These are phyloP conservation scores for Platichthys stellatus DNA, from an alignment of 2,113 vertebrate genomes.

Conservation along the genomic window DNA sequence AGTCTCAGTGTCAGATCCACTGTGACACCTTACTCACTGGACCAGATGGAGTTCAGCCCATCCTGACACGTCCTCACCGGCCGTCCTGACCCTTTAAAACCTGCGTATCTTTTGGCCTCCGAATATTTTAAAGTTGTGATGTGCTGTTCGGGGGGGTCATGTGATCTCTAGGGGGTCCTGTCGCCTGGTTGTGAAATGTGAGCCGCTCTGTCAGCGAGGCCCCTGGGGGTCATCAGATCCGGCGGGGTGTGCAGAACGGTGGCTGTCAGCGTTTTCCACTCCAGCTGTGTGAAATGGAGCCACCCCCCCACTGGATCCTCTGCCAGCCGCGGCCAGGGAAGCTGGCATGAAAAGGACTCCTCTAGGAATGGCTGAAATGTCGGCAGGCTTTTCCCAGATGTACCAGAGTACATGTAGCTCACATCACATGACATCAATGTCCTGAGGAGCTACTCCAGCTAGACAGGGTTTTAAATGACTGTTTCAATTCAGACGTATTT, in stretches of 20 bases:
- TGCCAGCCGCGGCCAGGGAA: slow-evolving; percentile 3
- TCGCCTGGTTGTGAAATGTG: slow-evolving; percentile 47
- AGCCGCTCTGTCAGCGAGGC: slow-evolving; percentile 9
- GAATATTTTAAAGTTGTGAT: neutral
- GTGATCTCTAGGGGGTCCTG: slow-evolving; percentile 11
- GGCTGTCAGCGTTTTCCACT: slow-evolving; percentile 63
- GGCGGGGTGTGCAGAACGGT: neutral
- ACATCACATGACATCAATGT: slow-evolving; percentile 14
- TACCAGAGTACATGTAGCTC: slow-evolving; percentile 15
- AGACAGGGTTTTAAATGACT: neutral
- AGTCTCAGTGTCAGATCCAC: no score
- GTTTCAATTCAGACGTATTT: no score
- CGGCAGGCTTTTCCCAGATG: slow-evolving; percentile 16
- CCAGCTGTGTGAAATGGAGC: slow-evolving; percentile 60
- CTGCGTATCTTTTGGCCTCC: neutral
- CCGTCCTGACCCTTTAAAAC: neutral
- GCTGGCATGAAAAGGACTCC: slow-evolving; percentile 58
- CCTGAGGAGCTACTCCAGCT: neutral
- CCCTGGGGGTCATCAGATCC: slow-evolving; percentile 28
- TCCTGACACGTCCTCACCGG: neutral
- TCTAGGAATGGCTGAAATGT: slow-evolving; percentile 50
- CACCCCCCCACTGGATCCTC: slow-evolving; percentile 12
- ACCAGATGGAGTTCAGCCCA: no score
- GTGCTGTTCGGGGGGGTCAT: neutral
- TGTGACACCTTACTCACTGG: no score